Base-by-base conservation (phyloP, 37 sponge, comb jelly and placozoan species). In the Crambe crambe region DNA sequence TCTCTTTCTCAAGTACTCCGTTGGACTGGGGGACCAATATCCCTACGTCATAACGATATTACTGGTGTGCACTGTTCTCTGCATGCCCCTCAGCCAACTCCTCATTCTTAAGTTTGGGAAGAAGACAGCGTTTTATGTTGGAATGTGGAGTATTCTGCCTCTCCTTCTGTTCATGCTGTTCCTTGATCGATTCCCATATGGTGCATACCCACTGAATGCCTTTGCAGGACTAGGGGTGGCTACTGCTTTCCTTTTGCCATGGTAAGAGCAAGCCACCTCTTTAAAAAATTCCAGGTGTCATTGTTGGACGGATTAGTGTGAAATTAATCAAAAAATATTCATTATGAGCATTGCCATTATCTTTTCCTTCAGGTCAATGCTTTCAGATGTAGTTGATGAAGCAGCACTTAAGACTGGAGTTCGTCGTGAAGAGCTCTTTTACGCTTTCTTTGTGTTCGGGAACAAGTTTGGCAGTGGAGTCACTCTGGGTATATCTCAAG, bases 361-460 rank as follows among this genome's bases (percentile, higher is more conserved):
- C n/a, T n/a, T n/a, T n/a, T n/a, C n/a, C n/a, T n/a, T n/a, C n/a
- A 94, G 95, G 95, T 96, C 97, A 0, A 96, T 96, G 97, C 73
- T 96, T 26, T 94, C 97, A 25, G 97, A 96, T 92, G 97, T 92
- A 25, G 56, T 93, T 0, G 97, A 96, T 56, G 70, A 81, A 21
- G 94, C 91, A 0, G 26, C 36, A 18, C 37, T 92, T 0, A 42
- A 72, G 15, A 63, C 34, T 31, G 90, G 86, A 27, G 83, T 87
- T 0, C 56, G 97, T 32, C 79, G 91, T 56, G 97, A 96, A 37
- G 94, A 93, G 60, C 75, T 96, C 36, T 96, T 92, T 57, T 96
- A 90, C 70, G 84, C 94, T 0, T 96, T 88, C 81, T 96, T 93
- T 81, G 97, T 96, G 42, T 96, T 96, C 58, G 89, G 81, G 0